These are phyloP conservation scores for Caenorhabditis auriculariae DNA, from an alignment of 2,888 invertebrate species.

Conservation along the genomic window DNA sequence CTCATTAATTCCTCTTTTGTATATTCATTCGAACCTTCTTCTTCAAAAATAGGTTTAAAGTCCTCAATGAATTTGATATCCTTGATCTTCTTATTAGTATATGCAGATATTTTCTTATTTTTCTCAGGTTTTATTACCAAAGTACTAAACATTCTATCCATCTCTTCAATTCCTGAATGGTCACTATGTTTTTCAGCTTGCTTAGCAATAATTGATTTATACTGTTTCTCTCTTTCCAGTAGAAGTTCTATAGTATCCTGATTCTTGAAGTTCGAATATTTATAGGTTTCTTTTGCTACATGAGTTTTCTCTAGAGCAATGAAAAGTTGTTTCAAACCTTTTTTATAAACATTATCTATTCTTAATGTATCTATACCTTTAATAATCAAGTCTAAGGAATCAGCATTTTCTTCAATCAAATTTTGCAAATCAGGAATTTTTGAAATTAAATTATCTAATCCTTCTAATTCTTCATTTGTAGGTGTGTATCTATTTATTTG, in stretches of 20 bases:
- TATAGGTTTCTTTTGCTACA: conserved; percentile 8
- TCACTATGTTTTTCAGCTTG: conserved; percentile 10
- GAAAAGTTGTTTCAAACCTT: conserved; percentile 30
- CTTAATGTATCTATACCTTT: conserved; percentile 36
- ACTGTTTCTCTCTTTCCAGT: conserved; percentile 5
- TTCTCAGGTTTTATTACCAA: conserved; percentile 6
- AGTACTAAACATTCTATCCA: conserved; percentile 8
- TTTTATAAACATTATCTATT: conserved; percentile 32
- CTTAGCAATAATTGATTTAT: conserved; percentile 8
- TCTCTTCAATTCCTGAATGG: conserved; percentile 5
- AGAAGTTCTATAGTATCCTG: conserved; percentile 12
- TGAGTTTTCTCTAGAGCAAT: conserved; percentile 20
- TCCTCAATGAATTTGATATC: conserved; percentile 7
- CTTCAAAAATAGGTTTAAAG: conserved; percentile 14
- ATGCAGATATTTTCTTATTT: conserved; percentile 6
- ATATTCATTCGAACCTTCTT: conserved; percentile 14
- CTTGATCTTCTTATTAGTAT: conserved; percentile 12
- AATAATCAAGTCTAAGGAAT: conserved; percentile 33
- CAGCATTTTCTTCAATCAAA: conserved; percentile 33
- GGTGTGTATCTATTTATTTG: conserved; percentile 38
- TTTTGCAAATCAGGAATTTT: conserved; percentile 30
- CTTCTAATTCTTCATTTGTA: conserved; percentile 30
- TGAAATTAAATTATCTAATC: conserved; percentile 33
- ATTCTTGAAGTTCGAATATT: conserved; percentile 17
- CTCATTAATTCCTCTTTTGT: conserved; percentile 15